Evolutionary conservation across 2,797 vertebrate genomes (phyloP), one percentile per base, ranked within the genome.

Genomic region (Acanthornis magna): DNA sequence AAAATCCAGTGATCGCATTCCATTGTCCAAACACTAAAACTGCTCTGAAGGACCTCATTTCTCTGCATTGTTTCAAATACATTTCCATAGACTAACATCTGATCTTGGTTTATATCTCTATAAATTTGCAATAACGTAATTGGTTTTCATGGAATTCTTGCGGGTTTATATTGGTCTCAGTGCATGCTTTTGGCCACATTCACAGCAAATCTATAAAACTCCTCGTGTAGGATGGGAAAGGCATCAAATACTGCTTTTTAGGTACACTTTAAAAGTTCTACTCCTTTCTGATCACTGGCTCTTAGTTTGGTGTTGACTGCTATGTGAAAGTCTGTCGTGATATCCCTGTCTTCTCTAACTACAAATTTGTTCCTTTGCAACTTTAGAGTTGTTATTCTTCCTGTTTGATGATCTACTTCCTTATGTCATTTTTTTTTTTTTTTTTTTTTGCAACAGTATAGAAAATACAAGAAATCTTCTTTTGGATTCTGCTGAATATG

Each of bases 81-180:
- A 72, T 89, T 88, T 94, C 75, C 29, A 58, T 51, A 57, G 45
- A 42, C 15, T 60, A 63, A 78, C 51, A 85, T 85, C 77, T 94
- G 82, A 95, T 60, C 29, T 91, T 78, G 29, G 30, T 89, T 95
- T 95, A 92, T 85, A 77, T 6, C 15, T 84, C 45, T 67, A 54
- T 47, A 91, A 62, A 70, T 90, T 80, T 81, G 65, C 61, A 84
- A 57, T 67, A 79, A 84, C 10, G 36, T 85, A 83, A 85, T 63
- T 82, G 54, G 26, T 81, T 93, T 95, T 91, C 57, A 30, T 48
- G 32, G 36, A 71, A 67, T 70, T 70, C 42, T 84, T 88, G 8
- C 11, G 51, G 7, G 55, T 67, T 92, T 89, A 43, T 87, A 43
- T 40, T 79, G 62, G 16, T 90, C 48, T 73, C 30, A 66, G 17